A percentile compares a stretch with the other conserved stretches of the same genome.
Evolutionary conservation across 2,113 vertebrate species (phyloP).

Genomic region (Sigmodon hispidus): DNA sequence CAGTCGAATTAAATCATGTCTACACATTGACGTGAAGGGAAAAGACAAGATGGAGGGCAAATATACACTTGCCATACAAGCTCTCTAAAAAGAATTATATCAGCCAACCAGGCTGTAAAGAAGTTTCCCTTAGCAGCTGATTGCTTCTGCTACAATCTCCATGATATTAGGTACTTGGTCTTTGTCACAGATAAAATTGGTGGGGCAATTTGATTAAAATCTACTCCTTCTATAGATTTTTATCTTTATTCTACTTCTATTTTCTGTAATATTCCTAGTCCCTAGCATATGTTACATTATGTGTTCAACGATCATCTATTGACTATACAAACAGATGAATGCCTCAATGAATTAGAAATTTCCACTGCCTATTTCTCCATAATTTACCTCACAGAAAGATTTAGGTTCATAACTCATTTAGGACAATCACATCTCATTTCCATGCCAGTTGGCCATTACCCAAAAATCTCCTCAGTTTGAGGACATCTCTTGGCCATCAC

Average conservation of each 20-base stretch:
- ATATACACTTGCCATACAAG: not conserved
- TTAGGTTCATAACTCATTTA: not conserved
- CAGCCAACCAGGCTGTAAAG: not conserved
- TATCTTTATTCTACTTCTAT: not conserved
- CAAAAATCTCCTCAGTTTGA: not conserved
- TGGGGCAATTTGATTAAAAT: slow-evolving; percentile 14
- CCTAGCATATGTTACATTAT: not conserved
- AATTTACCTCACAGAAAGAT: not conserved
- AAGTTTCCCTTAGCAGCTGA: not conserved
- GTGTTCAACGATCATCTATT: not conserved
- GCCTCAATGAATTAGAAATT: not conserved
- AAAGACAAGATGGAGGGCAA: not conserved
- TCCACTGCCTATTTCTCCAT: not conserved
- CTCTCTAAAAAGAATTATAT: not conserved
- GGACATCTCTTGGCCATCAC: not conserved
- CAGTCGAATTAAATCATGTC: not conserved
- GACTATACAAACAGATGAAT: slow-evolving; percentile 38
- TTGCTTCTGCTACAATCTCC: not conserved
- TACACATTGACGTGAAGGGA: not conserved
- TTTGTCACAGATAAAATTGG: not conserved
- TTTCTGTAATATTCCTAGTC: not conserved
- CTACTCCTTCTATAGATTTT: not conserved
- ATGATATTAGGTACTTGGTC: not conserved
- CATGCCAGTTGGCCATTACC: not conserved
- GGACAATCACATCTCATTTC: not conserved